Conservation (phyloP, 1,140 invertebrate species). For the Diuraphis noxia region DNA sequence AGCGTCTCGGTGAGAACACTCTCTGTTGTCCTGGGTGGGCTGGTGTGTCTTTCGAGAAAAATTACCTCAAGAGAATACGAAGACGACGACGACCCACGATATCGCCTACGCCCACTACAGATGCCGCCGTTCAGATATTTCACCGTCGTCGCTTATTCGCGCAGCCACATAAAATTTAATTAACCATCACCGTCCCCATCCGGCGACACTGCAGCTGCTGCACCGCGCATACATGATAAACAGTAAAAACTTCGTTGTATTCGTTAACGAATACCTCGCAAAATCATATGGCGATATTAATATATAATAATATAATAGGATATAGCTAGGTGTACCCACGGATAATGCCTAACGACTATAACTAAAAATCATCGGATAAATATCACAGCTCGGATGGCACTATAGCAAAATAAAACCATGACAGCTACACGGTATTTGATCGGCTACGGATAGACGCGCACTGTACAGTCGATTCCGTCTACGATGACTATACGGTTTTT, state of each 20-base stretch:
- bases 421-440: neutral
- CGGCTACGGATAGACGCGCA: neutral
- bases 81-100: neutral
- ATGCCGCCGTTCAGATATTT: constrained; percentile 40
- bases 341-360: neutral
- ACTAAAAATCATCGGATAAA: neutral
- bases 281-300: neutral
- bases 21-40: constrained; percentile 18
- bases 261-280: neutral
- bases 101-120: constrained; percentile 30
- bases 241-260: neutral
- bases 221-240: too few species aligned
- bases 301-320: neutral
- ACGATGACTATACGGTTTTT: constrained; percentile 1
- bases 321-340: too few species aligned
- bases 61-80: neutral
- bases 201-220: neutral
- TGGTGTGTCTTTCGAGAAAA: neutral
- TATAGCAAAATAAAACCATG: neutral
- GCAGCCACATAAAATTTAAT: constrained; percentile 12
- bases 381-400: neutral
- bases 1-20: constrained; percentile 3
- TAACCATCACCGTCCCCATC: neutral
- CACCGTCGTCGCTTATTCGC: neutral
- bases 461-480: neutral